Percentiles rank a stretch among this genome's conserved stretches.
These are phyloP conservation scores for Mimachlamys varia DNA, from an alignment of 2,888 invertebrate species.

Conservation along the genomic window DNA sequence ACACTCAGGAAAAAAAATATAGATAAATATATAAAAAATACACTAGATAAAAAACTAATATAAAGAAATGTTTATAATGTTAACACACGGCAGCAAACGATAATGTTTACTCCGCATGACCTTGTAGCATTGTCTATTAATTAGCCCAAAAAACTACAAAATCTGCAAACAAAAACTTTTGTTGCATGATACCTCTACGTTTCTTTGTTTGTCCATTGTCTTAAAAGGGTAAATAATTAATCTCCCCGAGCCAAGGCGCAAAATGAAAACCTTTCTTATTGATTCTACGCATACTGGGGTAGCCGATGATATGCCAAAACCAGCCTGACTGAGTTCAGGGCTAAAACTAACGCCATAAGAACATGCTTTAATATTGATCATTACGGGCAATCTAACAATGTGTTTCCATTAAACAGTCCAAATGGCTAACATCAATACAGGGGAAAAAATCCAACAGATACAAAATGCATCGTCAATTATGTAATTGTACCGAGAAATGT, in stretches of 20 bases:
- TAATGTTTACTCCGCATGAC: not conserved
- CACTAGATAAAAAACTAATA: too few species aligned
- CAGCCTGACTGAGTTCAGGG: not conserved
- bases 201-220: constrained; percentile 31
- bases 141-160: not conserved
- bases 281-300: not conserved
- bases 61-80: too few species aligned
- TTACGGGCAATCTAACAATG: constrained; percentile 3
- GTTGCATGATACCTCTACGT: not conserved
- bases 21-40: too few species aligned
- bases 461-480: constrained; percentile 8
- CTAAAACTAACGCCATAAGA: not conserved
- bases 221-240: not conserved
- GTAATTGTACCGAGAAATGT: not conserved
- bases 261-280: constrained; percentile 17
- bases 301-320: not conserved
- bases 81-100: not conserved
- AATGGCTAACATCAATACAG: not conserved
- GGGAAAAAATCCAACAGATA: not conserved
- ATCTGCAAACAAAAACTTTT: not conserved
- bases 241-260: not conserved
- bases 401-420: constrained; percentile 23
- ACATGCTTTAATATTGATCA: constrained; percentile 12
- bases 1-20: too few species aligned
- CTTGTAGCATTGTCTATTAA: not conserved